phyloP scores from a whole-genome alignment of 2,888 invertebrate species.

The Tetragonisca angustula region DNA sequence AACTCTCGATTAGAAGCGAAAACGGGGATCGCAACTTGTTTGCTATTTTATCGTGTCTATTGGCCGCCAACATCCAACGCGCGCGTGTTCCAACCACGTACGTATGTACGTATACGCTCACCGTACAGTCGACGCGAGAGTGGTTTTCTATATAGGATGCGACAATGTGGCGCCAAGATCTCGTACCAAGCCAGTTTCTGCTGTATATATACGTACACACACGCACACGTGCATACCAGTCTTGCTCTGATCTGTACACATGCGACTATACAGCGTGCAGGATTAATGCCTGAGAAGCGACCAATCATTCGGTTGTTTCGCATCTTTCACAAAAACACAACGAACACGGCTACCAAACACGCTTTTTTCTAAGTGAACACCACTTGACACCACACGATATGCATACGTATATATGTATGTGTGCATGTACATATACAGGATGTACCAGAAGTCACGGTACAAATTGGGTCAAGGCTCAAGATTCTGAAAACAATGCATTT shows the following conservation, averaged over 20 bases:
- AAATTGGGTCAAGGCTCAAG: no score
- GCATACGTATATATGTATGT: no score
- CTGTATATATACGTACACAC: not conserved
- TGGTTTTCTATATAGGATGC: constrained; percentile 77
- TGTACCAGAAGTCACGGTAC: no score
- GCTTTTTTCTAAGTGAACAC: not conserved
- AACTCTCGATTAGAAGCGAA: not conserved
- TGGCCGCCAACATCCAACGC: not conserved
- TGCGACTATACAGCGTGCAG: constrained; percentile 38
- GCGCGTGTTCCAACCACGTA: constrained; percentile 28
- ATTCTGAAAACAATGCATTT: no score
- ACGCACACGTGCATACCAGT: not conserved
- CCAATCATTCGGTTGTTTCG: not conserved
- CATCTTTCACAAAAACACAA: not conserved
- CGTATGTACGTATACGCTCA: constrained; percentile 34
- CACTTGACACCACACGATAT: not conserved
- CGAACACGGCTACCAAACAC: not conserved
- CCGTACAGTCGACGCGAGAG: constrained; percentile 60
- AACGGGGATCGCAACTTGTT: constrained; percentile 21
- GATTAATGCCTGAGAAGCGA: constrained; percentile 33
- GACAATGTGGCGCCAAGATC: constrained; percentile 79
- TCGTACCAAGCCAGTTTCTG: constrained; percentile 62
- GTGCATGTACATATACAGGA: no score
- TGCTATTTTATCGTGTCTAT: constrained; percentile 6
- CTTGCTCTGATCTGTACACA: constrained; percentile 28